phyloP scores from a whole-genome alignment of 2,888 invertebrate species.

The Aphidius colemani region DNA sequence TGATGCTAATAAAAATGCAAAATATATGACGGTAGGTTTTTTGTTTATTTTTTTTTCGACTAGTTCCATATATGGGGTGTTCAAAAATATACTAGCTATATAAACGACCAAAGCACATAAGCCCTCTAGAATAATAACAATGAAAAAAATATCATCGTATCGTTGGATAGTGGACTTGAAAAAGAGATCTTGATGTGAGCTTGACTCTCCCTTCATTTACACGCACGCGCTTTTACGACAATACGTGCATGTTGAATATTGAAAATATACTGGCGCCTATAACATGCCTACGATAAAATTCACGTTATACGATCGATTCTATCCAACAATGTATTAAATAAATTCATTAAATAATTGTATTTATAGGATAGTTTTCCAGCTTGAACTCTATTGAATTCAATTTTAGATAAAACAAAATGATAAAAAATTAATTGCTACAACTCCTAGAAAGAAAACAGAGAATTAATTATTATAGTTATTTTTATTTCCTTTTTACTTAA shows the following conservation, averaged over 20 bases:
- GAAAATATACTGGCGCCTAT: not conserved
- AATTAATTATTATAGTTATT: no score
- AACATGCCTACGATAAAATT: not conserved
- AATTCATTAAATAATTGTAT: no score
- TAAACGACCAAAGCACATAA: constrained; percentile 32
- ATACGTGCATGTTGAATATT: not conserved
- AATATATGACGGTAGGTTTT: constrained; percentile 42
- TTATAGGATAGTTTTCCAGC: no score
- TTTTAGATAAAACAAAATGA: no score
- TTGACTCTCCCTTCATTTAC: constrained; percentile 1
- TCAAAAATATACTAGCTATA: constrained; percentile 43
- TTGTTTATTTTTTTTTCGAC: constrained; percentile 1
- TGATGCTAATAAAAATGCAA: constrained; percentile 52
- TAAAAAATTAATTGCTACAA: no score
- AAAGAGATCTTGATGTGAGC: constrained; percentile 32
- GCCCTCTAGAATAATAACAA: constrained; percentile 39
- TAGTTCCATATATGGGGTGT: constrained; percentile 14
- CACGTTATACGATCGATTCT: not conserved
- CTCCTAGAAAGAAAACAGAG: no score
- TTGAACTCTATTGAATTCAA: no score
- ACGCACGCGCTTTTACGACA: constrained; percentile 1
- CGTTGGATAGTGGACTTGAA: no score
- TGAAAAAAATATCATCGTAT: constrained; percentile 15
- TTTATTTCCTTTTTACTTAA: no score
- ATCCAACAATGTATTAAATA: not conserved